Conservation (phyloP, 2,797 vertebrate species). For the Nothura maculosa region DNA sequence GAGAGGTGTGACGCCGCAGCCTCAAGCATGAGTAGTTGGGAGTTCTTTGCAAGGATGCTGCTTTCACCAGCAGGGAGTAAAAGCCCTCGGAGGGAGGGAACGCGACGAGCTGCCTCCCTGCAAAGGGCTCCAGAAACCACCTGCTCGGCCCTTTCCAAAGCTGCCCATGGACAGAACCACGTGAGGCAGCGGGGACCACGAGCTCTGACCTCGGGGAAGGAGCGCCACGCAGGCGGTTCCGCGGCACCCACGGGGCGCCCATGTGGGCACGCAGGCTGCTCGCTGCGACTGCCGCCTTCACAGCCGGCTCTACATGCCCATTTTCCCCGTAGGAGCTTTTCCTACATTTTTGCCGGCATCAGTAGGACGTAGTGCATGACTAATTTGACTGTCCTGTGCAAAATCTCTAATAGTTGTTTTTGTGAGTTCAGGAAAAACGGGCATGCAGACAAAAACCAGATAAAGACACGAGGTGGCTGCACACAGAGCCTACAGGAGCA, state of each 20-base stretch:
- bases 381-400: not conserved
- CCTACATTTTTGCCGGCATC: not conserved
- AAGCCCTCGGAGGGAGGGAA: not conserved
- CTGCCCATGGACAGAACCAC: not conserved
- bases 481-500: not conserved
- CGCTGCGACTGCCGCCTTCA: constrained; percentile 42
- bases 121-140: constrained; percentile 24
- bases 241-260: constrained; percentile 75
- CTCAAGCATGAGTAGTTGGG: not conserved
- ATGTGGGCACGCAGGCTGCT: constrained; percentile 30
- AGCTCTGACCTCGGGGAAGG: constrained; percentile 43
- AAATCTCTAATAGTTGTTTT: not conserved
- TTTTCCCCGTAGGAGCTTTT: constrained; percentile 11
- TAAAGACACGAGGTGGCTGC: not conserved
- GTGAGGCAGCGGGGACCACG: constrained; percentile 48
- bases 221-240: constrained; percentile 44
- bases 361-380: not conserved
- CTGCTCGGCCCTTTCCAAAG: constrained; percentile 38
- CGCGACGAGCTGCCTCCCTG: not conserved
- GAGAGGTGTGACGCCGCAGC: constrained; percentile 24
- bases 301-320: constrained; percentile 31
- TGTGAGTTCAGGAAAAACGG: not conserved
- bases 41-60: not conserved
- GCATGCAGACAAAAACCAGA: not conserved
- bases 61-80: not conserved